These are phyloP conservation scores for Desmodus rotundus DNA, from an alignment of 2,113 vertebrate genomes.

Conservation along the genomic window DNA sequence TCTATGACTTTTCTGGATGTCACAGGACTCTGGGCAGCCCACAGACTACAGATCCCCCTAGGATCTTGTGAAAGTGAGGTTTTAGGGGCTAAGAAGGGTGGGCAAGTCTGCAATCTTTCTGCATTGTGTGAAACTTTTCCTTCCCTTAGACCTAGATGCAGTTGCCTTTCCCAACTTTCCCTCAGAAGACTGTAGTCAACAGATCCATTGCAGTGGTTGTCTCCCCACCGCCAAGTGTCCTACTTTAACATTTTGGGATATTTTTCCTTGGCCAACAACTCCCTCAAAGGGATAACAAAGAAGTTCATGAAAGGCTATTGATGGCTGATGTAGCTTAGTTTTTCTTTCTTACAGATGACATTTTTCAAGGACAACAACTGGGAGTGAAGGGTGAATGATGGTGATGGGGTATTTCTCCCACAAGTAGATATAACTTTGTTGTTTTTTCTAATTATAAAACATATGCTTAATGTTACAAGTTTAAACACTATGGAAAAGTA, in stretches of 20 bases:
- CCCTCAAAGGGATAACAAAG: neutral
- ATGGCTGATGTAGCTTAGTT: neutral
- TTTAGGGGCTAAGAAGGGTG: conserved; percentile 9
- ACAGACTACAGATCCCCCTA: neutral
- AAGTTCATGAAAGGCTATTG: neutral
- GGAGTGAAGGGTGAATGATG: neutral
- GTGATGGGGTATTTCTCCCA: neutral
- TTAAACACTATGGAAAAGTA: neutral
- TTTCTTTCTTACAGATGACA: neutral
- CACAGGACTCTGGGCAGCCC: neutral
- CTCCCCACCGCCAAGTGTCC: neutral
- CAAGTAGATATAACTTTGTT: neutral
- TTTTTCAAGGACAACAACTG: neutral
- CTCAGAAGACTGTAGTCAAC: neutral
- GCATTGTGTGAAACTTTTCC: neutral
- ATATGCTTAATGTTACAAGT: neutral
- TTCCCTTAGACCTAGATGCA: neutral
- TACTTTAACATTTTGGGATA: neutral
- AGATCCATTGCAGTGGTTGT: neutral
- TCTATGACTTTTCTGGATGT: neutral
- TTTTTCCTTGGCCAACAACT: neutral
- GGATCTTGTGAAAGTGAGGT: neutral
- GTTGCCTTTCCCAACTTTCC: neutral
- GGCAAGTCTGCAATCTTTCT: neutral
- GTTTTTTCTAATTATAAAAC: neutral